phyloP scores from a whole-genome alignment of 1,140 invertebrate genomes.

The Ceratina australensis region DNA sequence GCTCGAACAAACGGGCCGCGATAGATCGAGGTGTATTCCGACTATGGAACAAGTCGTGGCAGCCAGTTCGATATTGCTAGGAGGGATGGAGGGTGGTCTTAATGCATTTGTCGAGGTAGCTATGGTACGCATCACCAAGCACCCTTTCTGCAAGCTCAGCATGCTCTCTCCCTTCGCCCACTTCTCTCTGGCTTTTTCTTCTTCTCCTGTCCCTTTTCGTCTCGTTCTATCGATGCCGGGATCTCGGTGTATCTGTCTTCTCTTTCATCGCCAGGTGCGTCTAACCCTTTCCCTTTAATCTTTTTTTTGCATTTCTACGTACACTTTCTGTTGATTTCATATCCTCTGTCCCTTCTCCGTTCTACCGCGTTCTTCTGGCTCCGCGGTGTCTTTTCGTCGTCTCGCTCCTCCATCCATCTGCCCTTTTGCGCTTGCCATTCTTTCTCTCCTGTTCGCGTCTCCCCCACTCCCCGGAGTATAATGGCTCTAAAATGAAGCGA shows the following conservation, averaged over 20 bases:
- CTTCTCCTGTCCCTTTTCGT: slow-evolving; percentile 21
- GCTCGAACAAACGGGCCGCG: slow-evolving; percentile 29
- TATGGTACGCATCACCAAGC: slow-evolving; percentile 77
- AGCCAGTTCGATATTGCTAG: slow-evolving; percentile 70
- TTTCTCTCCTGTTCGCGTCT: not conserved
- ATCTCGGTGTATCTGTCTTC: too few species aligned
- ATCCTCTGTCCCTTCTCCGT: not conserved
- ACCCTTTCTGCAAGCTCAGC: slow-evolving; percentile 80
- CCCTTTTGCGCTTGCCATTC: not conserved
- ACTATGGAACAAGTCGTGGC: slow-evolving; percentile 37
- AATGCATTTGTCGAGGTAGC: slow-evolving; percentile 78
- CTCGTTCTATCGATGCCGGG: slow-evolving; percentile 3
- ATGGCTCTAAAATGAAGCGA: slow-evolving; percentile 75
- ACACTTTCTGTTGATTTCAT: slow-evolving; percentile 23
- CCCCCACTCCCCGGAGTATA: slow-evolving; percentile 65
- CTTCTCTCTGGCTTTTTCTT: slow-evolving; percentile 31
- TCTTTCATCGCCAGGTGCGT: too few species aligned
- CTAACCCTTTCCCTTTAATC: not conserved
- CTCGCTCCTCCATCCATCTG: slow-evolving; percentile 1
- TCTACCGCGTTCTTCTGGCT: slow-evolving; percentile 5
- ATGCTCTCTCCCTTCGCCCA: slow-evolving; percentile 45
- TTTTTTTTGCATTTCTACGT: slow-evolving; percentile 5
- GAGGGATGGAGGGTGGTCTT: slow-evolving; percentile 68
- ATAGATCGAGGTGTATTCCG: slow-evolving; percentile 39
- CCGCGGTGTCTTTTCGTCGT: not conserved